Conservation (phyloP, 2,797 vertebrate species). For the Zenarchopterus dispar region DNA sequence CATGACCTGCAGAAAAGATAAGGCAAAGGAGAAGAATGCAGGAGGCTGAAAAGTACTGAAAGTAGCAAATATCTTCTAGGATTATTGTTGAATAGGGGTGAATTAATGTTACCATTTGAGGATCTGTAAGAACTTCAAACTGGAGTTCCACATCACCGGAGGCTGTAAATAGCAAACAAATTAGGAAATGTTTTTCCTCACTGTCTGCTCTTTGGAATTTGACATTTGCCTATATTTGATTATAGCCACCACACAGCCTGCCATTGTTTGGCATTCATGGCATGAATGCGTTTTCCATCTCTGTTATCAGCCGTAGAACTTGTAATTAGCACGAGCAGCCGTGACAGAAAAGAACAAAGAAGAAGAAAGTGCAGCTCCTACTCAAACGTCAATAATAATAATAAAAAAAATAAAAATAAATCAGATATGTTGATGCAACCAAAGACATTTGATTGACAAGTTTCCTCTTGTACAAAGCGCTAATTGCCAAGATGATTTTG, state of each 20-base stretch:
- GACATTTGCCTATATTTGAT: constrained; percentile 39
- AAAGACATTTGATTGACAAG: constrained; percentile 50
- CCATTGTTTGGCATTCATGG: constrained; percentile 23
- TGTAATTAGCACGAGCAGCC: constrained; percentile 52
- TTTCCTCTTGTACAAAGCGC: constrained; percentile 12
- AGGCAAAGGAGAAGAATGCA: constrained; percentile 16
- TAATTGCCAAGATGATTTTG: constrained; percentile 34
- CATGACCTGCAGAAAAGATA: constrained; percentile 42
- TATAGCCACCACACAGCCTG: constrained; percentile 11
- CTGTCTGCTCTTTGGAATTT: neutral
- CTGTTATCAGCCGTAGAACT: constrained; percentile 18
- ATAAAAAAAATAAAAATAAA: constrained; percentile 9
- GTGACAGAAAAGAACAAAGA: constrained; percentile 34
- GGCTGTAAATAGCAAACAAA: constrained; percentile 38
- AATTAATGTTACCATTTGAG: neutral
- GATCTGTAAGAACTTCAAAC: neutral
- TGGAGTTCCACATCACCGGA: neutral
- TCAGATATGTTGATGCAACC: constrained; percentile 31
- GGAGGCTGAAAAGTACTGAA: neutral
- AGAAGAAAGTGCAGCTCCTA: constrained; percentile 39
- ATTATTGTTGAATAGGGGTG: neutral
- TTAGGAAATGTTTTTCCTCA: constrained; percentile 19
- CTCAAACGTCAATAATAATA: constrained; percentile 35
- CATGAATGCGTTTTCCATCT: constrained; percentile 32
- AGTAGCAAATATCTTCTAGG: constrained; percentile 5